Evolutionary conservation across 2,797 vertebrate genomes (phyloP), one percentile per base, ranked within the genome.

Genomic region (Neosilurus mollespiculum): DNA sequence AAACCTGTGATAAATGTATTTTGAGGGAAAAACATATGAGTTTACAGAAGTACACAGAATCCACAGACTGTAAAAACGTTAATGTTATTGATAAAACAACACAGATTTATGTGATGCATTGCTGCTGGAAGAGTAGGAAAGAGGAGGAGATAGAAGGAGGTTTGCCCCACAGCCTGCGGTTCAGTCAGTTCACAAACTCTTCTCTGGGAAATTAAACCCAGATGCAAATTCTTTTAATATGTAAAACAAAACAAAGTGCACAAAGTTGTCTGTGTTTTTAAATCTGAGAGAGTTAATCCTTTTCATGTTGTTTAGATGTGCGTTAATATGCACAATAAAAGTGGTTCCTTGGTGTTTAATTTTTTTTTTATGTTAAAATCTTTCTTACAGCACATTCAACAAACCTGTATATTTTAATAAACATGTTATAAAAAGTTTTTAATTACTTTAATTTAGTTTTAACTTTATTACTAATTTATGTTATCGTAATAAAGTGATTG

Each of bases 1-100:
- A 88, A 89, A 90, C 58, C 76, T 82, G 78, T 81, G 49, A 89
- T 87, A 88, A 89, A 86, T 85, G 87, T 82, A 85, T 72, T 87
- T 83, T 69, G 73, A 24, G 3, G 22, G 77, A 72, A 85, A 83
- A 61, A 65, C 65, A 81, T 54, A 22, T 26, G 77, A 51, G 76
- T 84, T 88, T 87, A 78, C 82, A 87, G 75, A 79, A 82, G 81
- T 78, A 87, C 67, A 87, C 84, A 83, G 78, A 87, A 75, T 85
- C 72, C 70, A 83, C 76, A 86, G 78, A 83, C 80, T 86, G 78
- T 82, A 84, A 85, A 81, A 65, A 85, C 86, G 83, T 88, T 80
- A 79, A 87, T 86, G 87, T 88, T 87, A 88, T 81, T 80, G 78
- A 86, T 86, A 81, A 87, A 78, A 65, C 30, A 80, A 72, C n/a